Conservation (phyloP, 2,888 invertebrate species). For the Cephus pulcher region DNA sequence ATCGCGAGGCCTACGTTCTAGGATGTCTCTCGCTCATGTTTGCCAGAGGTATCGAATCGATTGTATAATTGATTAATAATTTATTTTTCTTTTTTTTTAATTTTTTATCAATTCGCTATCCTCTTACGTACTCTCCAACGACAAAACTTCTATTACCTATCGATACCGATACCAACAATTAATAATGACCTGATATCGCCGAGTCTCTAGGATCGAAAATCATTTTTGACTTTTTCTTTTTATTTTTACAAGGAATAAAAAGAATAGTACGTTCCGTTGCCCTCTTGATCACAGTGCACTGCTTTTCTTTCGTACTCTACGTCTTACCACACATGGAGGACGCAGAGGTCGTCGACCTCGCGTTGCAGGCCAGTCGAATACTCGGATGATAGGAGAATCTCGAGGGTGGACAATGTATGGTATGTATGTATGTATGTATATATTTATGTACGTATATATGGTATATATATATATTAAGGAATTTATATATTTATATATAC, state of each 20-base stretch:
- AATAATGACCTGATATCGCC: conserved; percentile 45
- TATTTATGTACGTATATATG: conserved; percentile 3
- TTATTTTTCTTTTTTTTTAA: no score
- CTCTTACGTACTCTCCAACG: background rate
- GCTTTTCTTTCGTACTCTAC: conserved; percentile 40
- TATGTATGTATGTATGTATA: conserved; percentile 14
- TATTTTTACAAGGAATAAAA: conserved; percentile 24
- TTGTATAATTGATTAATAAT: no score
- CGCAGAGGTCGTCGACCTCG: conserved; percentile 12
- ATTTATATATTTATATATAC: conserved; percentile 44
- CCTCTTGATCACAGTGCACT: conserved; percentile 63
- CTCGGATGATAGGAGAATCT: no score
- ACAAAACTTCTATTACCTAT: conserved; percentile 1
- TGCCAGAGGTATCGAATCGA: no score
- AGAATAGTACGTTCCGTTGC: conserved; percentile 26
- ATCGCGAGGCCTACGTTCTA: no score
- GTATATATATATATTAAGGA: conserved; percentile 32
- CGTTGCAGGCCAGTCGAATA: no score
- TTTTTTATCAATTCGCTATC: background rate
- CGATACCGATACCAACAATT: conserved; percentile 17
- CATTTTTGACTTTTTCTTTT: conserved; percentile 4
- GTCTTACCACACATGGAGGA: conserved; percentile 46
- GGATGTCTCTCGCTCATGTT: no score
- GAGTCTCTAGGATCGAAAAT: conserved; percentile 33
- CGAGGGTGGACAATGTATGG: conserved; percentile 21